Evolutionary conservation across 2,113 vertebrate species (phyloP).

Genomic region (Aythya baeri): DNA sequence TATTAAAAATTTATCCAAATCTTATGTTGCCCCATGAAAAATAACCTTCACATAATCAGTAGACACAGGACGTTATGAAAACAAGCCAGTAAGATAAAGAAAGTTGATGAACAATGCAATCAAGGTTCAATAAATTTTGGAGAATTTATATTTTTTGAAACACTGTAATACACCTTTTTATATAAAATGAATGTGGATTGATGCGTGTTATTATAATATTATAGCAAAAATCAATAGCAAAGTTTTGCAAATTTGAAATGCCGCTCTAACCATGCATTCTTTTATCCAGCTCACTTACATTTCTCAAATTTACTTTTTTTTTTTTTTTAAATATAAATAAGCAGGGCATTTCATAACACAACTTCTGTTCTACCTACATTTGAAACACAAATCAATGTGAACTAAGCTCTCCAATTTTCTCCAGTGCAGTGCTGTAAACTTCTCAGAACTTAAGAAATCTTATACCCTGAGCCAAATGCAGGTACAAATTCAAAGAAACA

Average conservation of each 20-base stretch:
- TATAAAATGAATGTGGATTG: background rate
- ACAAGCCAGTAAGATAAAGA: background rate
- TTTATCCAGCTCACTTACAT: background rate
- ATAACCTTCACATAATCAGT: background rate
- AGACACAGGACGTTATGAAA: background rate
- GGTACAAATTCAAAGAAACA: background rate
- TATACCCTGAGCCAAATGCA: background rate
- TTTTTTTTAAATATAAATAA: background rate
- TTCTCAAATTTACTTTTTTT: background rate
- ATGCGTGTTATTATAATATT: background rate
- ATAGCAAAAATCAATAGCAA: background rate
- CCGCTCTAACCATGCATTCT: background rate
- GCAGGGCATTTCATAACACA: background rate
- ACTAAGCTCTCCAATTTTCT: background rate
- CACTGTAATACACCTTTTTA: background rate
- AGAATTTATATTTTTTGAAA: background rate
- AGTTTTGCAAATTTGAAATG: background rate
- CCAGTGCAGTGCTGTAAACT: background rate
- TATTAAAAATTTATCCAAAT: background rate
- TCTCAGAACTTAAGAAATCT: background rate
- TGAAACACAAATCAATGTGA: background rate
- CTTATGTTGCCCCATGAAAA: background rate
- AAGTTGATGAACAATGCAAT: background rate
- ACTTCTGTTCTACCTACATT: background rate
- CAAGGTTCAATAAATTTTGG: background rate